phyloP scores from a whole-genome alignment of 2,113 vertebrate species.

The Apeltes quadracus region DNA sequence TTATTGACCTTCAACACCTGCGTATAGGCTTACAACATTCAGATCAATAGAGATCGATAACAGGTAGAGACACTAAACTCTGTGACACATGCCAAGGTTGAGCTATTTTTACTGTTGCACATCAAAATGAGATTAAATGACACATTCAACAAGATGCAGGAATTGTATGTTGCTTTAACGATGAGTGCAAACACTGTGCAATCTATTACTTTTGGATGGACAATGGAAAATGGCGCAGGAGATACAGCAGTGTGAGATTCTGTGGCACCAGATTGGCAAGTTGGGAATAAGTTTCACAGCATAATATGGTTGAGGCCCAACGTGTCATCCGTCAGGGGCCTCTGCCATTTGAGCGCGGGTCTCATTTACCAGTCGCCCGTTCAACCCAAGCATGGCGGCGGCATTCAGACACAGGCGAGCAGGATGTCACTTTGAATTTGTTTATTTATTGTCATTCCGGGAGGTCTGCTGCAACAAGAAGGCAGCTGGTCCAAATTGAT shows the following conservation, averaged over 20 bases:
- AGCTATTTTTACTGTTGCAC: conserved; percentile 45
- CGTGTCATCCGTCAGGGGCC: conserved; percentile 68
- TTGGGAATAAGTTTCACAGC: conserved; percentile 28
- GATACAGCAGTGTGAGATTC: conserved; percentile 14
- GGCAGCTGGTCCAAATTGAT: conserved; percentile 72
- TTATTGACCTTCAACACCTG: conserved; percentile 52
- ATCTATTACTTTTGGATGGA: neutral
- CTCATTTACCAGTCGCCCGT: conserved; percentile 68
- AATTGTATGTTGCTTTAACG: neutral
- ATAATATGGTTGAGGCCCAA: conserved; percentile 49
- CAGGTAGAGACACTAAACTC: conserved; percentile 65
- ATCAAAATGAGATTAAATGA: neutral
- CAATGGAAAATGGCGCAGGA: neutral
- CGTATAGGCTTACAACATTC: conserved; percentile 62
- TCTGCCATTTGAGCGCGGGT: conserved; percentile 41
- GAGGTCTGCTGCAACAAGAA: conserved; percentile 54
- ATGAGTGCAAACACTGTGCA: neutral
- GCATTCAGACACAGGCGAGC: conserved; percentile 55
- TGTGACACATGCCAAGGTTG: conserved; percentile 56
- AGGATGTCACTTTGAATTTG: conserved; percentile 77
- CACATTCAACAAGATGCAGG: neutral
- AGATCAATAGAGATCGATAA: conserved; percentile 67
- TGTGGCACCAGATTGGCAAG: conserved; percentile 24
- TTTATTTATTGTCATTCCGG: conserved; percentile 74
- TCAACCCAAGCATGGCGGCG: conserved; percentile 60